Base-by-base conservation (phyloP, 2,888 invertebrate genomes). In the Metallyticus violacea region DNA sequence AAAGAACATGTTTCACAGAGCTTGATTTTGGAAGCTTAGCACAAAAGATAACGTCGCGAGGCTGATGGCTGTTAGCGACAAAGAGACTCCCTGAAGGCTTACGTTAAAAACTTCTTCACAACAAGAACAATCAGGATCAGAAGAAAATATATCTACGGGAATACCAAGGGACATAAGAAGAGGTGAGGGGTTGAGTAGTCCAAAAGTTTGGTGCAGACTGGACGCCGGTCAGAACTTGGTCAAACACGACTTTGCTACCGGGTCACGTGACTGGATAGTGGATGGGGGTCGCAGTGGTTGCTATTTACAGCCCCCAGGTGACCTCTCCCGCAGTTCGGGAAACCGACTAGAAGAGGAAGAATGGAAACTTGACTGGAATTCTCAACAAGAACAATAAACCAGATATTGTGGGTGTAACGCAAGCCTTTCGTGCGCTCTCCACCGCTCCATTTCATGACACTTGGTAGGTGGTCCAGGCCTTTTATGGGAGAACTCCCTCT, bases 271-370 rank as follows among this genome's bases (percentile, higher is more conserved):
- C 83, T 84, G 86, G 62, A 29, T 84, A 40, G 79, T 30, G 76
- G 77, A 84, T 77, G 62, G 86, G 25, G 62, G 86, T 28, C 85
- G 86, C 80, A 77, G 81, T 77, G 76, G 81, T 80, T 81, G 85
- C 87, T 87, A 87, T 87, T 87, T 87, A 87, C 87, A 85, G 85
- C 87, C 85, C 87, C 87, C 85, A 27, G 30, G 85, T 85, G 87
- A 87, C 87, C 85, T 85, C 79, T 85, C 40, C 40, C 40, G 29
- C 29, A 62, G 40, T 62, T 62, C 86, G 80, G 26, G 85, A 83
- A 79, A 85, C 86, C 77, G 79, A 27, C 83, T n/a, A 81, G 86
- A n/a, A 25, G 27, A 26, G 26, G 40, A 29, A 26, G 76, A 25
- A 30, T 25, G 27, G 76, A 77, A 87, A 86, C 84, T 86, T 87